A percentile compares a stretch with the other conserved stretches of the same genome.
These are phyloP conservation scores for Lepidochrysops patricia DNA, from an alignment of 2,888 invertebrate genomes.

Conservation along the genomic window DNA sequence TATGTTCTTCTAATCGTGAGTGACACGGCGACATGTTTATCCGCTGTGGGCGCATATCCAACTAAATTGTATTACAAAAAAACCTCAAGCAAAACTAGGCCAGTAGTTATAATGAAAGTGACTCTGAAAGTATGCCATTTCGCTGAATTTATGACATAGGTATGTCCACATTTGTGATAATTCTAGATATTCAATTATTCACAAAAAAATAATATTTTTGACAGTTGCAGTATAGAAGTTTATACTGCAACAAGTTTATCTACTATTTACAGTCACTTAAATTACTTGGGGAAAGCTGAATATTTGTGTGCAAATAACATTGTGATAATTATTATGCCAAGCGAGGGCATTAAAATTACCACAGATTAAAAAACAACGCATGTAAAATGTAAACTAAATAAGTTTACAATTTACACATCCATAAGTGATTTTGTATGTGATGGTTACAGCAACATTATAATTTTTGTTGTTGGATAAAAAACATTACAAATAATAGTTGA, in stretches of 20 bases:
- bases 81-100: constrained; percentile 41
- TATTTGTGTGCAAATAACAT: constrained; percentile 56
- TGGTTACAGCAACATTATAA: constrained; percentile 52
- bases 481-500: too few relatives aligned
- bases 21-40: too few relatives aligned
- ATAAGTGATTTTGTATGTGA: constrained; percentile 30
- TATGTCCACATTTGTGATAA: too few relatives aligned
- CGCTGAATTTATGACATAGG: too few relatives aligned
- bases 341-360: constrained; percentile 40
- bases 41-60: too few relatives aligned
- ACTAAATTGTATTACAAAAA: too few relatives aligned
- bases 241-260: constrained; percentile 4
- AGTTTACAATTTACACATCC: constrained; percentile 59
- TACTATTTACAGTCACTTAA: constrained; percentile 37
- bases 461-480: too few relatives aligned
- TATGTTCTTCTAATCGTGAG: too few relatives aligned
- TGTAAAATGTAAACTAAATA: constrained; percentile 55
- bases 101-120: constrained; percentile 18
- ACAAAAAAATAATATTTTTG: too few relatives aligned
- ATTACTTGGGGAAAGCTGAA: constrained; percentile 63
- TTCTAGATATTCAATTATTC: too few relatives aligned
- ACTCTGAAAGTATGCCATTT: not conserved
- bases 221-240: too few relatives aligned
- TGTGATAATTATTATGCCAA: constrained; percentile 61
- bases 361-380: constrained; percentile 29